Base-by-base conservation (phyloP, 2,113 vertebrate species). In the Gymnocephalus cernua region DNA sequence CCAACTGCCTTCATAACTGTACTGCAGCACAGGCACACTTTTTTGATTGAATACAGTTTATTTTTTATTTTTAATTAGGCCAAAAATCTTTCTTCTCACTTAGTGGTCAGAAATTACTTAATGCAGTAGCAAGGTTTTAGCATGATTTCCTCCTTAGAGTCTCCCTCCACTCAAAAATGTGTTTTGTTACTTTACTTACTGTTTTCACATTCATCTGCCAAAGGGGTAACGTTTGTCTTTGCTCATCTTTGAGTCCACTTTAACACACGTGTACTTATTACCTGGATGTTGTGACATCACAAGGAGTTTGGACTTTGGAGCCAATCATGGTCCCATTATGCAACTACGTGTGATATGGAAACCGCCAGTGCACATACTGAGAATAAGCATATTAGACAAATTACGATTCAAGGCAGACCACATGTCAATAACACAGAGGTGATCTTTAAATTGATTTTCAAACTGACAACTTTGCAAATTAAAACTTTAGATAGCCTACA, bases 1-100 rank as follows among this genome's bases (percentile, higher is more conserved):
- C 2, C 23, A 19, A 83, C 47, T 83, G 63, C 59, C 27, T 16
- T n/a, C 19, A 21, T 0, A 13, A 23, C 58, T 83, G 70, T 56
- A 84, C 38, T 71, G 64, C 74, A 85, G 58, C 1, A 59, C 16
- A 8, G 7, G 3, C 7, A 62, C 18, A 54, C 13, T 13, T 14
- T 53, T 32, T 14, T 50, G 0, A 58, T 48, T 27, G 6, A 54
- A 48, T 16, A n/a, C n/a, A 19, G 18, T 16, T 32, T n/a, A 29
- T 53, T 64, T 32, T 38, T 38, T 61, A n/a, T 61, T 19, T 9
- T 35, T 59, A 56, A 47, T 54, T 6, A 8, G 12, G 19, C 8
- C 48, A 13, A 0, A 51, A 19, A 32, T 48, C 21, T 38, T 38
- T 25, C 29, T 13, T 18, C 14, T 32, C 56, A 50, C 45, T 50